Base-by-base conservation (phyloP, 2,113 vertebrate species). In the Progne subis region DNA sequence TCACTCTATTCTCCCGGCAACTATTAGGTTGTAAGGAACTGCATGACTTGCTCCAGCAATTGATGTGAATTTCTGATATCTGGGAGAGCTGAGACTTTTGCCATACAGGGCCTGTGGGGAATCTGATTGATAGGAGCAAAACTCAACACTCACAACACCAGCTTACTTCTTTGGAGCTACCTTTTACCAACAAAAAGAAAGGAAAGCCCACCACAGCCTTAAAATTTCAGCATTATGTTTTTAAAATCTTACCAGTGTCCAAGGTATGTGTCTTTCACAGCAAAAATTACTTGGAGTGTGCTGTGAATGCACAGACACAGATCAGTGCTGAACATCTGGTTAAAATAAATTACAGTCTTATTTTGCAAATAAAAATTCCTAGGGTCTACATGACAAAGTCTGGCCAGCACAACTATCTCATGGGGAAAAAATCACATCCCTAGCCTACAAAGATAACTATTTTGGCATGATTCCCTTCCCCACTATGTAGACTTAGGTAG, bases 331-430 rank as follows among this genome's bases (percentile, higher is more conserved):
- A 96, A 97, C 94, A 96, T 96, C 92, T 97, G 95, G 85, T 96
- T 94, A 93, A 96, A 94, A 97, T 96, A 94, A 96, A 97, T 96
- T 95, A 88, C 78, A 80, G 90, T 83, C 90, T 94, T 95, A 93
- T 90, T 97, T 96, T 95, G 92, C 92, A 96, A 93, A 93, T 96
- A 96, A 90, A 88, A 93, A 92, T 88, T 97, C 94, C 92, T 94
- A 81, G 77, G 95, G 92, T 94, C 96, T 97, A 96, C 88, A 94
- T 81, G 94, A 95, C 91, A 93, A 95, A 90, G 88, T 95, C 94
- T 97, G 92, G 92, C 95, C 92, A 95, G 96, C 92, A 41, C 44
- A 93, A 81, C 94, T 95, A 94, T 97, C 96, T 96, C 95, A 95
- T 93, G 92, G 95, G 94, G 88, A 94, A 97, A 97, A 96, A 95